phyloP scores from a whole-genome alignment of 23 tunicate genomes.

The Ascidia mentula region DNA sequence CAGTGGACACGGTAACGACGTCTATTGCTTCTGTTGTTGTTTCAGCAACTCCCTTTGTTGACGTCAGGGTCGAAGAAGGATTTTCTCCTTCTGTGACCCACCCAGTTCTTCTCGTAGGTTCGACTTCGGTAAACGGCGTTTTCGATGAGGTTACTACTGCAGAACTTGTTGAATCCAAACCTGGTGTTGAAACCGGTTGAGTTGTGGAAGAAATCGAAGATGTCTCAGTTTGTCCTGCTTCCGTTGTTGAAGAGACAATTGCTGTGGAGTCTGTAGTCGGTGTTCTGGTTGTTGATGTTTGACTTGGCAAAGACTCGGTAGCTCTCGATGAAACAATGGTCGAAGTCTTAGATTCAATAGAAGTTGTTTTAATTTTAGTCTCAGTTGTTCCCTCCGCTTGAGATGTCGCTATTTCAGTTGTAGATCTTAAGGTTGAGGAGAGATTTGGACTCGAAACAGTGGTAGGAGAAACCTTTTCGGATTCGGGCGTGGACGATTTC shows the following conservation, averaged over 20 bases:
- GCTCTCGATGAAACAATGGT: too few species aligned
- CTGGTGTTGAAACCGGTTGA: not conserved
- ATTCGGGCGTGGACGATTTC: not conserved
- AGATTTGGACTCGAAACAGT: not conserved
- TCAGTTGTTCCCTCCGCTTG: not conserved
- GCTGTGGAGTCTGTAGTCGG: not conserved
- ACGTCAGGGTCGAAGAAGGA: too few species aligned
- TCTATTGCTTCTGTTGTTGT: not conserved
- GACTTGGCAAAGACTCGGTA: not conserved
- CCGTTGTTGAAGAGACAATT: not conserved
- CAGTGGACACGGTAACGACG: too few species aligned
- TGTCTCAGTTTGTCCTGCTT: not conserved
- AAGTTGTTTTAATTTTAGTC: not conserved
- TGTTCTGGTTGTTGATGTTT: conserved; percentile 2
- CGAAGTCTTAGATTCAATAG: too few species aligned
- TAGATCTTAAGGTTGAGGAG: not conserved
- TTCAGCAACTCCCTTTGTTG: not conserved
- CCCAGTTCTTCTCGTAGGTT: not conserved
- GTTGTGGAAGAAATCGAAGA: not conserved
- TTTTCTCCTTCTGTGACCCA: not conserved
- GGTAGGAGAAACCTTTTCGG: too few species aligned
- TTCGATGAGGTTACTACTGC: not conserved
- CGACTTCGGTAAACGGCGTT: not conserved
- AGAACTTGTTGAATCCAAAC: not conserved
- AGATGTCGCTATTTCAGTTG: not conserved